Percentiles rank a stretch among this genome's conserved stretches.
These are phyloP conservation scores for Chesias legatella DNA, from an alignment of 2,888 invertebrate genomes.

Conservation along the genomic window DNA sequence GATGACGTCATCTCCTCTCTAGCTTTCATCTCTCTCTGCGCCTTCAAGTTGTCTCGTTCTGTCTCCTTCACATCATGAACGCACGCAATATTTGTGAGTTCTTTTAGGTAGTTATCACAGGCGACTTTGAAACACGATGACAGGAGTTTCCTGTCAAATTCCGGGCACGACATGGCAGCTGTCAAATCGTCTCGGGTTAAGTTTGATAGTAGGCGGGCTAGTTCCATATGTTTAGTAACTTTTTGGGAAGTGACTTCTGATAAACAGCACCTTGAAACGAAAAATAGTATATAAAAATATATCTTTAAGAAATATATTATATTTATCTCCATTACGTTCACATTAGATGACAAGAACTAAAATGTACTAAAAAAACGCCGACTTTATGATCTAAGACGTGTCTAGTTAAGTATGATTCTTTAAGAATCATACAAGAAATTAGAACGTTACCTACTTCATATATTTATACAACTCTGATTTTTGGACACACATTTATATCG, in stretches of 20 bases:
- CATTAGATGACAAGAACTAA: too few species aligned
- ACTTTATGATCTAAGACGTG: too few species aligned
- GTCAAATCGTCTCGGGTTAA: slow-evolving; percentile 59
- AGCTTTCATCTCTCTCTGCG: slow-evolving; percentile 47
- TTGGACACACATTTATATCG: too few species aligned
- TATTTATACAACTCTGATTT: too few species aligned
- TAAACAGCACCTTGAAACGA: slow-evolving; percentile 60
- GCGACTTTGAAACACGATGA: slow-evolving; percentile 72
- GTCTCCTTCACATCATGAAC: slow-evolving; percentile 58
- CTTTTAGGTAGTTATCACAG: slow-evolving; percentile 68
- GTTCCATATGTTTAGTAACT: slow-evolving; percentile 53
- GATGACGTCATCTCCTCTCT: slow-evolving; percentile 62
- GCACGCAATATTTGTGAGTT: slow-evolving; percentile 55
- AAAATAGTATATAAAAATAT: too few species aligned
- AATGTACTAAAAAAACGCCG: too few species aligned
- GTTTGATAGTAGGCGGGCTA: slow-evolving; percentile 55
- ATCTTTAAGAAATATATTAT: too few species aligned
- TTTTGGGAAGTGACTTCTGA: slow-evolving; percentile 47
- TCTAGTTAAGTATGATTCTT: too few species aligned
- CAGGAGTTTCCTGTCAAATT: slow-evolving; percentile 75
- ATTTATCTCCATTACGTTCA: too few species aligned
- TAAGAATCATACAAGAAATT: too few species aligned
- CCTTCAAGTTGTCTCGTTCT: slow-evolving; percentile 53
- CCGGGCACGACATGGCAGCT: slow-evolving; percentile 67
- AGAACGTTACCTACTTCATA: too few species aligned